Evolutionary conservation across 2,888 invertebrate genomes (phyloP), one percentile per base, ranked within the genome.

Genomic region (Dryomyza anilis): DNA sequence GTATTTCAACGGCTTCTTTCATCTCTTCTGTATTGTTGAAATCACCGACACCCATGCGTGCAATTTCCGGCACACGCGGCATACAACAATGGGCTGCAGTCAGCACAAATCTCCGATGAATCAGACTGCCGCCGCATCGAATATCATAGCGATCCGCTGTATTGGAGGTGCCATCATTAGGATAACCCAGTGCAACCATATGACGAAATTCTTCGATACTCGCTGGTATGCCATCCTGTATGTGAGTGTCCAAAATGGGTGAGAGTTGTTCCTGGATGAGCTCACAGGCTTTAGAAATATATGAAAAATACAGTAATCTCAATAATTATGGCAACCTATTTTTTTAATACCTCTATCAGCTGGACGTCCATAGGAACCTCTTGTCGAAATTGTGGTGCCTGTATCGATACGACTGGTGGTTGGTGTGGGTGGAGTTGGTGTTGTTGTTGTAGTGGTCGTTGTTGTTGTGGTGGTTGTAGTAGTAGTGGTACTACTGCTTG

Each of bases 161-260:
- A 16, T 53, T 62, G 30, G 45, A 62, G 14, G 27, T 45, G 21
- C 25, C 16, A n/a, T n/a, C n/a, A n/a, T n/a, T n/a, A 1, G 59
- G 48, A 63, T 68, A 72, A 7, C 70, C 61, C 2, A 71, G 53
- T 12, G 67, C 72, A 21, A 64, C 73, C 70, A 72, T 69, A 33
- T 73, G 73, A 0, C 73, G 73, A 62, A 66, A 74, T 58, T 73
- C 74, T 14, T 73, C 74, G 12, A 67, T 53, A 1, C 29, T 45
- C 2, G 71, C 65, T 29, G 67, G 65, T 12, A 62, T 8, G 4
- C 74, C 74, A 48, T 69, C 69, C 12, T 72, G 33, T 8, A 43
- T 16, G 19, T 43, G 43, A 3, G 16, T 5, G 6, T n/a, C 3
- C 19, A 43, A 43, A 8, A 43, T 12, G 43, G 43, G 43, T 7